A percentile compares a stretch with the other conserved stretches of the same genome.
Evolutionary conservation across 2,113 vertebrate species (phyloP).

Genomic region (Crypturellus undulatus): DNA sequence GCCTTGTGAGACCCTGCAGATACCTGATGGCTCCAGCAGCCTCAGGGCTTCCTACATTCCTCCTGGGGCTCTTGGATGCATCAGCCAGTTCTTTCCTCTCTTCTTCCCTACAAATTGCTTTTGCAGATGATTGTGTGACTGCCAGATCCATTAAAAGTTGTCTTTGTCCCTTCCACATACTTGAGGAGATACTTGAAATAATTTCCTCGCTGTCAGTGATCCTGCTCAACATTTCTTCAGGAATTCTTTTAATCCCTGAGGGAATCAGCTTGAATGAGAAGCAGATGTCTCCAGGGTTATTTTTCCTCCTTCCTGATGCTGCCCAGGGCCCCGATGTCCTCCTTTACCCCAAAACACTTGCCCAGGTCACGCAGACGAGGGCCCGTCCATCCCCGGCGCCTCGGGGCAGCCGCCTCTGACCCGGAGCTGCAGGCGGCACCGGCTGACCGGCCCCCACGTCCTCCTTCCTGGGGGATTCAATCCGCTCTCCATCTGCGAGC

Average conservation of each 20-base stretch:
- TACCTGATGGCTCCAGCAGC: neutral
- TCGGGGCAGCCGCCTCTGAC: fast-evolving
- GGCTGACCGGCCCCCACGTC: fast-evolving
- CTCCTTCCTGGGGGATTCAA: neutral
- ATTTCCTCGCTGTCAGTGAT: neutral
- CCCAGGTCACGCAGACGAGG: neutral
- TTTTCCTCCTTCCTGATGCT: neutral
- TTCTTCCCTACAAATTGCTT: neutral
- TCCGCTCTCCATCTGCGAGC: neutral
- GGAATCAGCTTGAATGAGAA: neutral
- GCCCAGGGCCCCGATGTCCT: neutral
- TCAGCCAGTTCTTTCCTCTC: neutral
- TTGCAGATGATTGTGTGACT: neutral
- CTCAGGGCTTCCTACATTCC: neutral
- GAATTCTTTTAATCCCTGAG: neutral
- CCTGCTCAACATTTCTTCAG: conserved; percentile 2
- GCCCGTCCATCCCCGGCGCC: neutral
- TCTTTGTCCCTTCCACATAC: neutral
- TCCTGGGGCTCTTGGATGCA: neutral
- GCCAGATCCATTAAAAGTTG: conserved; percentile 11
- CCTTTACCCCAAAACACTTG: neutral
- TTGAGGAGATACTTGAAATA: neutral
- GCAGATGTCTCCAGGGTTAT: neutral
- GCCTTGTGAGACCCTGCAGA: neutral
- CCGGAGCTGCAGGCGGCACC: neutral